A percentile compares a stretch with the other conserved stretches of the same genome.
Conservation (phyloP, 1,140 invertebrate genomes). For the Mercenaria mercenaria region DNA sequence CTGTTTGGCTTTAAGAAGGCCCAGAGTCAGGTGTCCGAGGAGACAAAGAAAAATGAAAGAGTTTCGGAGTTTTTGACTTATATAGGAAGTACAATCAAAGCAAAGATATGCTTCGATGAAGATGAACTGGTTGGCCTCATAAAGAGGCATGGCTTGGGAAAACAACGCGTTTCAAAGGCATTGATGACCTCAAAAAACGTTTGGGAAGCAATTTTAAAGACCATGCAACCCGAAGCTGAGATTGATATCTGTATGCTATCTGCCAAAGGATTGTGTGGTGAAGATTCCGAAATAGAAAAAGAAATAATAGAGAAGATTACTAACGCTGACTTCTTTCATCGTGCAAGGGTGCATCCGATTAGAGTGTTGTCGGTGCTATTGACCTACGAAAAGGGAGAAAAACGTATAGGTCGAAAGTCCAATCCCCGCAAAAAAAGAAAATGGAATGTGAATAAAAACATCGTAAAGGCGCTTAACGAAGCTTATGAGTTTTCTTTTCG, state of each 20-base stretch:
- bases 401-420: constrained; percentile 80
- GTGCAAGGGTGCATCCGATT: constrained; percentile 88
- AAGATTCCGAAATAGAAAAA: constrained; percentile 64
- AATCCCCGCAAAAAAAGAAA: not conserved
- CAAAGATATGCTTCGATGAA: constrained; percentile 88
- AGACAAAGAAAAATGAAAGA: not conserved
- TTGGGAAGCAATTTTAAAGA: constrained; percentile 89
- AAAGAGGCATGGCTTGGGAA: constrained; percentile 86
- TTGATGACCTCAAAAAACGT: constrained; percentile 89
- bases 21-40: constrained; percentile 79
- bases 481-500: constrained; percentile 85
- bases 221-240: constrained; percentile 88
- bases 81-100: constrained; percentile 88
- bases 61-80: constrained; percentile 87
- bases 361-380: constrained; percentile 88
- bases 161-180: constrained; percentile 90
- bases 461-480: constrained; percentile 81
- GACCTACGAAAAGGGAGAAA: constrained; percentile 88
- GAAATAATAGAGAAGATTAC: constrained; percentile 67
- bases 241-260: constrained; percentile 90
- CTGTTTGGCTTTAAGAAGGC: constrained; percentile 85
- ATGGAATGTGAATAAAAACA: constrained; percentile 79
- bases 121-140: constrained; percentile 87
- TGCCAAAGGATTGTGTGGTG: constrained; percentile 88
- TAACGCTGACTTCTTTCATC: constrained; percentile 84